These are phyloP conservation scores for Philypnodon macrostomus DNA, from an alignment of 2,797 vertebrate genomes.

Conservation along the genomic window DNA sequence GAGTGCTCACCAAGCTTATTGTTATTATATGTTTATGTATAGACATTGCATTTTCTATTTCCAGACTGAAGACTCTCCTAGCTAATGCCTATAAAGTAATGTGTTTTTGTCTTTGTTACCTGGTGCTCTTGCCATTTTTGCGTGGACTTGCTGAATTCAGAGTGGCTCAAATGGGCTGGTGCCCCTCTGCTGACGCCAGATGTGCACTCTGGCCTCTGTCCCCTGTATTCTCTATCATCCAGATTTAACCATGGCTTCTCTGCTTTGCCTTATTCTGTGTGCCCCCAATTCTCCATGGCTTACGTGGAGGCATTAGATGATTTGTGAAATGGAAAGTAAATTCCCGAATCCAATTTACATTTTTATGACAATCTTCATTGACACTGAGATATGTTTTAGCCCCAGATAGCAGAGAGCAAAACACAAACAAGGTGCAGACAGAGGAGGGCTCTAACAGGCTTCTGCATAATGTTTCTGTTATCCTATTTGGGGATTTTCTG, in stretches of 20 bases:
- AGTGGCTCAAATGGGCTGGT: conserved; percentile 20
- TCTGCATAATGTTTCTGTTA: conserved; percentile 23
- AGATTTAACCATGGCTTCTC: conserved; percentile 5
- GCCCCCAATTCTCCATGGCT: conserved; percentile 30
- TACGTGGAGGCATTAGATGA: conserved; percentile 59
- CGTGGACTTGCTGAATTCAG: conserved; percentile 32
- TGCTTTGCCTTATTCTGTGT: conserved; percentile 25
- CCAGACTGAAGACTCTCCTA: too few relatives aligned
- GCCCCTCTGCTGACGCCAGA: conserved; percentile 16
- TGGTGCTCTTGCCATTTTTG: too few relatives aligned
- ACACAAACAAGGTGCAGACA: conserved; percentile 20
- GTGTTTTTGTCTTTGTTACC: too few relatives aligned
- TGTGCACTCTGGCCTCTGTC: conserved; percentile 9
- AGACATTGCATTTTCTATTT: too few relatives aligned
- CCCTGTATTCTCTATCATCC: not conserved
- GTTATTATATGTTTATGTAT: too few relatives aligned
- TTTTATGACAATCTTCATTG: conserved; percentile 69
- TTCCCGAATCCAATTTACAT: conserved; percentile 68
- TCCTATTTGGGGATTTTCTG: conserved; percentile 26
- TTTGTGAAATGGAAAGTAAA: conserved; percentile 65
- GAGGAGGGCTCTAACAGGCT: conserved; percentile 12
- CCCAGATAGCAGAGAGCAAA: conserved; percentile 30
- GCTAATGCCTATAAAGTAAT: too few relatives aligned
- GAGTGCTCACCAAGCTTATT: too few relatives aligned
- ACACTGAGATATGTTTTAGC: conserved; percentile 64